Percentiles rank a stretch among this genome's conserved stretches.
Conservation (phyloP, 2,888 invertebrate species). For the Drosophila sordidula region DNA sequence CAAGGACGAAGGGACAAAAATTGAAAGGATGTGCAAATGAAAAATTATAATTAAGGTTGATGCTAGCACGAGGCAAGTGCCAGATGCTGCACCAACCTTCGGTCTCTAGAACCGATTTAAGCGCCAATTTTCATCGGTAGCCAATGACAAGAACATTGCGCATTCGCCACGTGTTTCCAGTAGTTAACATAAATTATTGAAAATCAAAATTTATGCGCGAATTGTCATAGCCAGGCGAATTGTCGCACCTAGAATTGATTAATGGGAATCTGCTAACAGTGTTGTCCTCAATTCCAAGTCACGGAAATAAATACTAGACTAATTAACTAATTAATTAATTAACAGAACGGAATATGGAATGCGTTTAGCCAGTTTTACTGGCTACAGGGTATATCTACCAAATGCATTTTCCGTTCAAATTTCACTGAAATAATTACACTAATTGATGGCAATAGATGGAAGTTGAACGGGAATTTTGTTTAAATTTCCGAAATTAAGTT, state of each 20-base stretch:
- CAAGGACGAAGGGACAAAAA: conserved; percentile 43
- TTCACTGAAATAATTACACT: conserved; percentile 18
- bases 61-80: conserved; percentile 38
- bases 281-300: conserved; percentile 15
- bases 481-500: not conserved
- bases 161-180: conserved; percentile 74
- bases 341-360: not conserved
- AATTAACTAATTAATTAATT: conserved; percentile 22
- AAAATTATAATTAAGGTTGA: conserved; percentile 72
- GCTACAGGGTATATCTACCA: not conserved
- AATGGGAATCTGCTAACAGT: conserved; percentile 49
- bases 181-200: conserved; percentile 75
- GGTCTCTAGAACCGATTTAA: conserved; percentile 7
- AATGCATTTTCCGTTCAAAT: conserved; percentile 4
- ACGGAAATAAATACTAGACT: conserved; percentile 16
- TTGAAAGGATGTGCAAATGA: conserved; percentile 62
- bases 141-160: conserved; percentile 53
- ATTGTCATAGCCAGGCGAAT: conserved; percentile 66
- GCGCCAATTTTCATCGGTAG: conserved; percentile 35
- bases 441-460: not conserved
- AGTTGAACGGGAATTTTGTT: no score
- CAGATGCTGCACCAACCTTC: conserved; percentile 30
- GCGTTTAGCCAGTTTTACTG: not conserved
- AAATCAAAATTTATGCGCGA: conserved; percentile 72
- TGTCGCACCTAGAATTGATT: conserved; percentile 56